phyloP scores from a whole-genome alignment of 2,113 vertebrate species.

The Platanista minor region DNA sequence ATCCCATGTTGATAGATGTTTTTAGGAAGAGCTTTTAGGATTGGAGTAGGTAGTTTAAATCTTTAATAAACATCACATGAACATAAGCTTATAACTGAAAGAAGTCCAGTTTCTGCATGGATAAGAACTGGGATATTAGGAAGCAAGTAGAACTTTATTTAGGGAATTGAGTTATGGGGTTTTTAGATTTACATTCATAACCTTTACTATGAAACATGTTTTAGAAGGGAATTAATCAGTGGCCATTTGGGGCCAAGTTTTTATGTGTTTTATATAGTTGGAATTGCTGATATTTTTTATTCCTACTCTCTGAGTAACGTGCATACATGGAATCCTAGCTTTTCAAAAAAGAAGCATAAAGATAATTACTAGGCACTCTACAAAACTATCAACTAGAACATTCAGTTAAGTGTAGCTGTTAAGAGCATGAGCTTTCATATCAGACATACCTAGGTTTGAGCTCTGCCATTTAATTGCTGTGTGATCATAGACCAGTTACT shows the following conservation, averaged over 20 bases:
- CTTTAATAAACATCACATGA: neutral
- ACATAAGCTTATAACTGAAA: neutral
- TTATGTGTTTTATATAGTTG: neutral
- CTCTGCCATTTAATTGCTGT: neutral
- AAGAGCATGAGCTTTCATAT: neutral
- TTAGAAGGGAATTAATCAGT: neutral
- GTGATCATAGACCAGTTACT: neutral
- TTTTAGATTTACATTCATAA: constrained; percentile 16
- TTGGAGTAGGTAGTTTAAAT: neutral
- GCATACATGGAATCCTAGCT: neutral
- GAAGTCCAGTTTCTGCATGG: neutral
- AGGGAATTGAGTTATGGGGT: neutral
- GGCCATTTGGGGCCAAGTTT: neutral
- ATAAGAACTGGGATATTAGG: neutral
- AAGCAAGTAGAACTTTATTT: neutral
- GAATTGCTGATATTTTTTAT: neutral
- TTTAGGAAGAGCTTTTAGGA: constrained; percentile 12
- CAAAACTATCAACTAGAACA: neutral
- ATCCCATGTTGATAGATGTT: neutral
- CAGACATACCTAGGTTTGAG: neutral
- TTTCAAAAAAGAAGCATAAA: constrained; percentile 27
- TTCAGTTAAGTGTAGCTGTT: neutral
- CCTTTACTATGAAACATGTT: neutral
- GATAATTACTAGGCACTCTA: neutral
- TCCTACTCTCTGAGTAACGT: neutral